Conservation (phyloP, 2,113 vertebrate genomes). For the Chascanopsetta lugubris region DNA sequence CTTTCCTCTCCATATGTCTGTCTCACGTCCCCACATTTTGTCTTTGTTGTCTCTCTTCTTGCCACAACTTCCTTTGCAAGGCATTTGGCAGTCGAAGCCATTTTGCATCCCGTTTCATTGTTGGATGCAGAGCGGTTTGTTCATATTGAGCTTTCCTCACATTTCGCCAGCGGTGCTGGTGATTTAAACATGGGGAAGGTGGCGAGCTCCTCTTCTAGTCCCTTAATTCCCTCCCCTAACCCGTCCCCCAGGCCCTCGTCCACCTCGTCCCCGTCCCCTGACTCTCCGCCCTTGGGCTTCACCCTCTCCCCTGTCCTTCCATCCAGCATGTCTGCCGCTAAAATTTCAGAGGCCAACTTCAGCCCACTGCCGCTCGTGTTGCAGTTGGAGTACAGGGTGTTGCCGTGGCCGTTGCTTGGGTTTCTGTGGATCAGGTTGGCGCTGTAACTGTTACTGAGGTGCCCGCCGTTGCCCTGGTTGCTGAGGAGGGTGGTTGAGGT, state of each 20-base stretch:
- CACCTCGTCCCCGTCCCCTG: slow-evolving; percentile 32
- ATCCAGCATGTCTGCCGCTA: slow-evolving; percentile 63
- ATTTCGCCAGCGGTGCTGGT: slow-evolving; percentile 83
- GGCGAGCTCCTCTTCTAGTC: slow-evolving; percentile 72
- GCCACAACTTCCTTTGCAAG: slow-evolving; percentile 43
- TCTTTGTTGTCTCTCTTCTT: slow-evolving; percentile 39
- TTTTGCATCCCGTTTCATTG: slow-evolving; percentile 34
- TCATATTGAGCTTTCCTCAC: slow-evolving; percentile 90
- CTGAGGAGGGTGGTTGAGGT: slow-evolving; percentile 71
- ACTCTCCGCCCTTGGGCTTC: slow-evolving; percentile 36
- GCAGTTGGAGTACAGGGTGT: slow-evolving; percentile 56
- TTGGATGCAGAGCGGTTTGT: slow-evolving; percentile 32
- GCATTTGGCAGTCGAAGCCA: slow-evolving; percentile 48
- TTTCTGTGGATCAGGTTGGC: slow-evolving; percentile 54
- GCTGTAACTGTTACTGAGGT: slow-evolving; percentile 52
- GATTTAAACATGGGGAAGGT: slow-evolving; percentile 74
- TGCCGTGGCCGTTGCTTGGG: slow-evolving; percentile 61
- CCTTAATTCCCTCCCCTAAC: slow-evolving; percentile 50
- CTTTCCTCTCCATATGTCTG: background rate
- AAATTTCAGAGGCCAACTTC: slow-evolving; percentile 61
- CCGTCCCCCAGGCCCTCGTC: slow-evolving; percentile 66
- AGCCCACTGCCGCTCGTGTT: slow-evolving; percentile 61
- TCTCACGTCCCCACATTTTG: slow-evolving; percentile 20
- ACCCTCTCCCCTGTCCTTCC: slow-evolving; percentile 65
- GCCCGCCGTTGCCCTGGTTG: slow-evolving; percentile 81